phyloP scores from a whole-genome alignment of 2,888 invertebrate species.

The Muscina levida region DNA sequence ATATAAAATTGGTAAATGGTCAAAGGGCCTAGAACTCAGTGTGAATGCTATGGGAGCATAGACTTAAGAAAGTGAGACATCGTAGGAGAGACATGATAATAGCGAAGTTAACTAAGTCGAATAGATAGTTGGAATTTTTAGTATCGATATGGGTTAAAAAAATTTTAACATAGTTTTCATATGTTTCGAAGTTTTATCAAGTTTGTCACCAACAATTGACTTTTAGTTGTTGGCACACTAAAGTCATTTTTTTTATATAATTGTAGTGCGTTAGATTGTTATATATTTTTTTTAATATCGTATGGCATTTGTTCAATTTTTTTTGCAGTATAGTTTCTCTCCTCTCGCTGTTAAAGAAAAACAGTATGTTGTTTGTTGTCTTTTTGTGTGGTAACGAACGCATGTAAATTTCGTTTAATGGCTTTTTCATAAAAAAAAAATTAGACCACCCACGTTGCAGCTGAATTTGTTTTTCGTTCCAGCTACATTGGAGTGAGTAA shows the following conservation, averaged over 20 bases:
- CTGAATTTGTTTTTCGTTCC: slow-evolving; percentile 26
- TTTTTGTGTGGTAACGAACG: slow-evolving; percentile 46
- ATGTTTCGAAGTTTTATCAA: too few species aligned
- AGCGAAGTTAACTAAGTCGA: too few species aligned
- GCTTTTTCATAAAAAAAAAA: slow-evolving; percentile 42
- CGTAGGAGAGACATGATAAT: too few species aligned
- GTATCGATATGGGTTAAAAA: too few species aligned
- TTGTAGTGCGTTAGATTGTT: slow-evolving; percentile 16
- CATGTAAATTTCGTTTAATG: slow-evolving; percentile 64
- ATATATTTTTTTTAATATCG: slow-evolving; percentile 1
- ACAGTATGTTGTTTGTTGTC: slow-evolving; percentile 1
- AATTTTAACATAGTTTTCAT: too few species aligned
- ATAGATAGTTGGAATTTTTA: too few species aligned
- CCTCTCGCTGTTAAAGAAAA: slow-evolving; percentile 29
- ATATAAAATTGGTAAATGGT: slow-evolving; percentile 6
- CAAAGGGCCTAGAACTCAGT: slow-evolving; percentile 10
- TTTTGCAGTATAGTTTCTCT: slow-evolving; percentile 20
- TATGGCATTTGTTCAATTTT: background rate
- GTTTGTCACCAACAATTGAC: too few species aligned
- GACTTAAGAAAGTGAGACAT: too few species aligned
- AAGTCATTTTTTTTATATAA: too few species aligned
- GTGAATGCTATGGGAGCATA: too few species aligned
- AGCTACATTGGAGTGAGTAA: background rate
- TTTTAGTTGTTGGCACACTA: too few species aligned
- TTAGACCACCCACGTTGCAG: slow-evolving; percentile 61